Evolutionary conservation across 2,113 vertebrate species (phyloP).

Genomic region (Indicator maculatus): DNA sequence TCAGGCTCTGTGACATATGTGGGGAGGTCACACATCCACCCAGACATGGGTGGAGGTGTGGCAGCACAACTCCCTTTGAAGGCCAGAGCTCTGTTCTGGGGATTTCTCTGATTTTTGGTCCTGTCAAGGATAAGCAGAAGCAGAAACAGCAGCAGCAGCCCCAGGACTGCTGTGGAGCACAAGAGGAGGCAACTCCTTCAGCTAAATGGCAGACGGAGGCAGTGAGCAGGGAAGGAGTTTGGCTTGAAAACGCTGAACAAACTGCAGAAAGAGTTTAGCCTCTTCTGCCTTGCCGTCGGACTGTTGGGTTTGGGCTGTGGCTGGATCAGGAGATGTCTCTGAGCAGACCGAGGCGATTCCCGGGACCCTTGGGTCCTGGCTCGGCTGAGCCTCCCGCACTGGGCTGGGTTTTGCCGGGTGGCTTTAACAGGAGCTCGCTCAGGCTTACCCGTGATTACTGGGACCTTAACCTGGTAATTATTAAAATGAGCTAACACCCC

Average conservation of each 20-base stretch:
- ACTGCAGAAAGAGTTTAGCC: not conserved
- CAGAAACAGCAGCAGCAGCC: not conserved
- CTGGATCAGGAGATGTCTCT: not conserved
- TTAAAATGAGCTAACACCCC: not conserved
- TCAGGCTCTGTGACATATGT: rapidly evolving
- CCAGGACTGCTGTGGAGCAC: not conserved
- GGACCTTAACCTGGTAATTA: not conserved
- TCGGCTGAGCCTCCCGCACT: not conserved
- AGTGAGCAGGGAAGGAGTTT: not conserved
- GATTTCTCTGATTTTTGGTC: not conserved
- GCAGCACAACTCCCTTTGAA: not conserved
- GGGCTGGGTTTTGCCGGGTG: not conserved
- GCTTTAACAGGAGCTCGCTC: not conserved
- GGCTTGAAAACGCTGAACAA: not conserved
- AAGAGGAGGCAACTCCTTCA: not conserved
- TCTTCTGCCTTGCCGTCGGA: not conserved
- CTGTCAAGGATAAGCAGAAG: not conserved
- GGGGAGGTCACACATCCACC: not conserved
- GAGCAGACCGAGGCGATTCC: not conserved
- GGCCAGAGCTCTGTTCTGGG: not conserved
- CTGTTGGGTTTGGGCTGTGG: not conserved
- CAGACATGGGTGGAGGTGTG: rapidly evolving
- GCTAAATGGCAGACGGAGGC: not conserved
- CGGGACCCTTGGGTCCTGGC: not conserved
- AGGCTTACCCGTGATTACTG: not conserved